A percentile compares a stretch with the other conserved stretches of the same genome.
Conservation (phyloP, 1,140 invertebrate genomes). For the Heliconius congener region DNA sequence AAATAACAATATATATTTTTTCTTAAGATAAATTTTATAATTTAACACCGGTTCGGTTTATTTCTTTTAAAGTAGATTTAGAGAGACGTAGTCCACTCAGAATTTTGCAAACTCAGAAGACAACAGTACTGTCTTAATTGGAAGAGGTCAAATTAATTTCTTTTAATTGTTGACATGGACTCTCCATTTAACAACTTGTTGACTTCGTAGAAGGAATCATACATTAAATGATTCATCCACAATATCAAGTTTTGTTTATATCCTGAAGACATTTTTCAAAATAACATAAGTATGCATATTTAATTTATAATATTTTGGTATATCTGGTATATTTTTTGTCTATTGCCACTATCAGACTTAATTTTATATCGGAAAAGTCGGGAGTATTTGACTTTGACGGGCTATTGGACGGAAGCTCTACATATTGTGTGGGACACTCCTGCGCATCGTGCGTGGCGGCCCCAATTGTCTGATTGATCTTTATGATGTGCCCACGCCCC, state of each 20-base stretch:
- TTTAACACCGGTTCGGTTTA: neutral
- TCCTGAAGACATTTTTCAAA: neutral
- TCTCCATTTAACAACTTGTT: constrained; percentile 23
- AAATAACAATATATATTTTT: neutral
- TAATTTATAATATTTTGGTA: neutral
- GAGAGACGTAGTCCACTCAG: neutral
- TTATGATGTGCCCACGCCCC: constrained; percentile 73
- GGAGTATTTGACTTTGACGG: constrained; percentile 39
- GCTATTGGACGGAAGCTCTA: constrained; percentile 59
- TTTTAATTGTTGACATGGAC: constrained; percentile 63
- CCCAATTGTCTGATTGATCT: constrained; percentile 79
- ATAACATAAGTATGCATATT: neutral
- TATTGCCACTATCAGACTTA: neutral
- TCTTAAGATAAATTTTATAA: neutral
- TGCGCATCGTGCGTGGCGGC: constrained; percentile 70
- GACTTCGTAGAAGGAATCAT: constrained; percentile 48
- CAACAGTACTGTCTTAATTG: constrained; percentile 53
- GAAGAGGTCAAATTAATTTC: constrained; percentile 74
- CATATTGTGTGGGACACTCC: constrained; percentile 70
- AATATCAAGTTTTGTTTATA: neutral
- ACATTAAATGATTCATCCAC: constrained; percentile 22
- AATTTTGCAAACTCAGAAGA: constrained; percentile 24
- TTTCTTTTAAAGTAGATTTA: neutral
- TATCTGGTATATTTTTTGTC: neutral
- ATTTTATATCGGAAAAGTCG: constrained; percentile 7